Evolutionary conservation across 2,797 vertebrate genomes (phyloP).

Genomic region (Salarias fasciatus): DNA sequence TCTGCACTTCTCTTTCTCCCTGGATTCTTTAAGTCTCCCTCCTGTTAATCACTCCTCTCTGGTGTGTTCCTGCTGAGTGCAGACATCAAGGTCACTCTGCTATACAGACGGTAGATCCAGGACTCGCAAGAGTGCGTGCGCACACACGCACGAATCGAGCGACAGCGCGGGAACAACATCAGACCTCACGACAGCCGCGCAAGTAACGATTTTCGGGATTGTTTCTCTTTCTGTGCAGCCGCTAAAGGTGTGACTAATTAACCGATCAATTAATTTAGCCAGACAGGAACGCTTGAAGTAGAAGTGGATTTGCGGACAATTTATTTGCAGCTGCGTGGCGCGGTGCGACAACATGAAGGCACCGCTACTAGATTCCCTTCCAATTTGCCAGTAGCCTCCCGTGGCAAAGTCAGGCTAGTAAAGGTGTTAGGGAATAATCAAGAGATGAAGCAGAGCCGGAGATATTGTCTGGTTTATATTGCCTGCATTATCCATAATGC

Average conservation of each 20-base stretch:
- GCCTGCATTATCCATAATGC: constrained; percentile 14
- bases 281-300: too few relatives aligned
- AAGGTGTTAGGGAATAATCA: too few relatives aligned
- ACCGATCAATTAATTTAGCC: constrained; percentile 11
- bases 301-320: neutral
- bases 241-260: constrained; percentile 5
- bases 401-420: neutral
- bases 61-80: constrained; percentile 68
- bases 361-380: neutral
- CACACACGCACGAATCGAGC: constrained; percentile 20
- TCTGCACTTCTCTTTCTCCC: constrained; percentile 32
- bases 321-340: neutral
- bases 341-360: neutral
- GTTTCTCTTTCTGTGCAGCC: neutral
- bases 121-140: constrained; percentile 52
- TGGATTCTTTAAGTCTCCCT: constrained; percentile 43
- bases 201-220: constrained; percentile 5
- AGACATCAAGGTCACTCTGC: constrained; percentile 75
- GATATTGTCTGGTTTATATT: neutral
- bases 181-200: constrained; percentile 2
- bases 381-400: neutral
- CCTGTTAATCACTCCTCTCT: constrained; percentile 71
- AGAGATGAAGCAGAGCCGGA: neutral
- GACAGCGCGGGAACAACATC: constrained; percentile 13
- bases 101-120: constrained; percentile 57